These are phyloP conservation scores for Arrhopalites spinosus DNA, from an alignment of 2,888 invertebrate species.

Conservation along the genomic window DNA sequence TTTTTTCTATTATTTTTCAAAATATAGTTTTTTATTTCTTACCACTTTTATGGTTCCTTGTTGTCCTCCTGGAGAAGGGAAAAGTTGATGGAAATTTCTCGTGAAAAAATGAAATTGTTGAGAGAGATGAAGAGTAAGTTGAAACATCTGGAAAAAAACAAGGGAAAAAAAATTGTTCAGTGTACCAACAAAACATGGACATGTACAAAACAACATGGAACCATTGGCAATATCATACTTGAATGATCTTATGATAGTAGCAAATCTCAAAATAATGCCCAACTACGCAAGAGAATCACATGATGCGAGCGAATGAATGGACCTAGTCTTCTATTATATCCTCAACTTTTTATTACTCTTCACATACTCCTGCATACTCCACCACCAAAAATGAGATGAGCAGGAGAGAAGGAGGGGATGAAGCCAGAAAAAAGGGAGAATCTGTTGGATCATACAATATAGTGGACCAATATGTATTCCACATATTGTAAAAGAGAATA, in stretches of 20 bases:
- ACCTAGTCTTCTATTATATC: neutral
- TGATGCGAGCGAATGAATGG: conserved; percentile 18
- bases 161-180: conserved; percentile 30
- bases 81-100: conserved; percentile 25
- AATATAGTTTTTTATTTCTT: no score
- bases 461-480: neutral
- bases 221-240: conserved; percentile 39
- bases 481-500: neutral
- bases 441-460: neutral
- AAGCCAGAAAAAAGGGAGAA: conserved; percentile 9
- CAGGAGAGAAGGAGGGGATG: neutral
- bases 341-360: no score
- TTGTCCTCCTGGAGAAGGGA: neutral
- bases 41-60: no score
- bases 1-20: no score
- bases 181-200: conserved; percentile 7
- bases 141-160: conserved; percentile 31
- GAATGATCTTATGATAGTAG: conserved; percentile 39
- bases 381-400: neutral
- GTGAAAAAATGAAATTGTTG: conserved; percentile 23
- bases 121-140: conserved; percentile 12
- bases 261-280: conserved; percentile 39
- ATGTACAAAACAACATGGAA: neutral
- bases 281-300: conserved; percentile 34
- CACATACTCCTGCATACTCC: neutral